phyloP scores from a whole-genome alignment of 2,797 vertebrate species.

The Poecilia gillii region DNA sequence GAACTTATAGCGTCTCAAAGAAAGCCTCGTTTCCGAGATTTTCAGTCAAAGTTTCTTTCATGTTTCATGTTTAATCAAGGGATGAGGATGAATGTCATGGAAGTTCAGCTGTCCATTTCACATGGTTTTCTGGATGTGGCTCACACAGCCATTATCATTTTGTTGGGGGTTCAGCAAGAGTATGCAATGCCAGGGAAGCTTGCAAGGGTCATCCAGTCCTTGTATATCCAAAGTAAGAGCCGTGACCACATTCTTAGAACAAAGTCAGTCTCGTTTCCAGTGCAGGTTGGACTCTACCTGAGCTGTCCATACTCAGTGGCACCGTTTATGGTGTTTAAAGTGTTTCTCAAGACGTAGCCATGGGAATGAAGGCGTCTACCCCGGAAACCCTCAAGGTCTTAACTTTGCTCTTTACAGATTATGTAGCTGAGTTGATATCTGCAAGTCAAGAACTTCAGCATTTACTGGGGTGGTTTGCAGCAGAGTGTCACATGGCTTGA shows the following conservation, averaged over 20 bases:
- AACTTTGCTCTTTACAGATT: neutral
- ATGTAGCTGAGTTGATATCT: neutral
- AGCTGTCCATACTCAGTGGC: neutral
- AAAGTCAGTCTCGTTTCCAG: neutral
- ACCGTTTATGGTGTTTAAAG: neutral
- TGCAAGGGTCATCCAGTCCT: neutral
- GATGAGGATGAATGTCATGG: neutral
- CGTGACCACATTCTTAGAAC: neutral
- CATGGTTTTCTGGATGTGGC: neutral
- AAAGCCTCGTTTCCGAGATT: neutral
- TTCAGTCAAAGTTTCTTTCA: neutral
- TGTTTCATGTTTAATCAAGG: neutral
- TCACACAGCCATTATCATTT: neutral
- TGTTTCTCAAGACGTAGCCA: neutral
- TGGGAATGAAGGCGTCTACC: neutral
- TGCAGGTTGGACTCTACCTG: neutral
- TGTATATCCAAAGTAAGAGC: neutral
- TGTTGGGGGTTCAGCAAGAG: neutral
- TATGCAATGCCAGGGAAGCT: neutral
- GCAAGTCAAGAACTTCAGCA: neutral
- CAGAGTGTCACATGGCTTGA: neutral
- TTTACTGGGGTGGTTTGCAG: neutral
- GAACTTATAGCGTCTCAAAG: neutral
- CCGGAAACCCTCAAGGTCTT: neutral
- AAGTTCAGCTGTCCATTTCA: neutral